Conservation (phyloP, 2,888 invertebrate species). For the Ophion obscuratus region DNA sequence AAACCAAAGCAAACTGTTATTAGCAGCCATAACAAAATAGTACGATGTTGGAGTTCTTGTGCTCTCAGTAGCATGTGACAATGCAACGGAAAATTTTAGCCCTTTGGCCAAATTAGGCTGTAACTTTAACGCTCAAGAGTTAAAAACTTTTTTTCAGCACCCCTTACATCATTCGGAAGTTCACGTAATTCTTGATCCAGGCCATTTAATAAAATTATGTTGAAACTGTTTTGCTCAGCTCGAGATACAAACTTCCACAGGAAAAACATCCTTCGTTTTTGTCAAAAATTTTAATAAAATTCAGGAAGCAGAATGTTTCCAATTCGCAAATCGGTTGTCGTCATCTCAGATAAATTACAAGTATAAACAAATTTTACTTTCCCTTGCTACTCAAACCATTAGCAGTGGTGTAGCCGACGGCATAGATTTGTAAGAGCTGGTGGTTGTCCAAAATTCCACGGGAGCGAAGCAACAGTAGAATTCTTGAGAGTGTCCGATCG, state of each 20-base stretch:
- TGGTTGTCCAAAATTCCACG: not conserved
- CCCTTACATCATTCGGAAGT: too few relatives aligned
- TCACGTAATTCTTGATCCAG: too few relatives aligned
- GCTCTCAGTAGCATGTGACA: too few relatives aligned
- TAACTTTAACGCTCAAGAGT: not conserved
- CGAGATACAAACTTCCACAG: too few relatives aligned
- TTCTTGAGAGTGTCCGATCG: not conserved
- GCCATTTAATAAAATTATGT: too few relatives aligned
- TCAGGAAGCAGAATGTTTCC: not conserved
- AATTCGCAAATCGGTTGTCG: not conserved
- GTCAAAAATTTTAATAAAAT: not conserved
- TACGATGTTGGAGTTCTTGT: too few relatives aligned
- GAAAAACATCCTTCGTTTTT: not conserved
- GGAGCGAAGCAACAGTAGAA: slow-evolving; percentile 8
- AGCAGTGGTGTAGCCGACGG: not conserved
- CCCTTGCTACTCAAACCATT: not conserved
- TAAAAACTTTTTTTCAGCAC: too few relatives aligned
- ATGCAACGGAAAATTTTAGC: not conserved
- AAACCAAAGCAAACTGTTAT: not conserved
- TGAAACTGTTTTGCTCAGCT: too few relatives aligned
- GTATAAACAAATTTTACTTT: not conserved
- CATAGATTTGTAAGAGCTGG: not conserved
- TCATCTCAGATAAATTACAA: not conserved
- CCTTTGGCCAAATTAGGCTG: not conserved
- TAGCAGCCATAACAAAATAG: not conserved